Evolutionary conservation across 2,113 vertebrate genomes (phyloP).

Genomic region (Aspidoscelis tigris): DNA sequence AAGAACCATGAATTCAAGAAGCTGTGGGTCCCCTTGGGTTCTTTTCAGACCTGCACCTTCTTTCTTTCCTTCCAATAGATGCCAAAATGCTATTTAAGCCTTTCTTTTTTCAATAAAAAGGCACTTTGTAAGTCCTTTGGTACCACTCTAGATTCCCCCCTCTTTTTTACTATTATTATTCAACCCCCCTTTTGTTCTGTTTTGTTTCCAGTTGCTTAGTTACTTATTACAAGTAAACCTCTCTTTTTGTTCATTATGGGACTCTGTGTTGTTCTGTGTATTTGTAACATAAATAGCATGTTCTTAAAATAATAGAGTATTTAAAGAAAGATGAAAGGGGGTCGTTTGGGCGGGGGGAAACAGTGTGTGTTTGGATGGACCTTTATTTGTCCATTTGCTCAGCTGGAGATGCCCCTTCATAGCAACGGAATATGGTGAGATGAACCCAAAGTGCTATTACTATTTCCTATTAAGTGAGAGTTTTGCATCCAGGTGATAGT

Average conservation of each 20-base stretch:
- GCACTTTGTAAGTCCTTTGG: neutral
- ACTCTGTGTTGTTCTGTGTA: neutral
- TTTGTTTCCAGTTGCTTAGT: conserved; percentile 9
- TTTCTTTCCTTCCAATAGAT: neutral
- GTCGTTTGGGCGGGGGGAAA: neutral
- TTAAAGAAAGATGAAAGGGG: neutral
- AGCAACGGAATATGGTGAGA: neutral
- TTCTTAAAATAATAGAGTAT: neutral
- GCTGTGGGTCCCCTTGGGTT: neutral
- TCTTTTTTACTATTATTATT: neutral
- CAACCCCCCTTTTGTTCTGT: neutral
- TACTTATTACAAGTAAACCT: neutral
- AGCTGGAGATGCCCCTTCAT: neutral
- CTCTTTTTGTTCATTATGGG: neutral
- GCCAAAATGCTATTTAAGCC: neutral
- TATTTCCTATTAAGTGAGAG: neutral
- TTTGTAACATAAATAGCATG: neutral
- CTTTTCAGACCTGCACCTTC: neutral
- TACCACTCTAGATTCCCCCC: neutral
- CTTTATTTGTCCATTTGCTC: neutral
- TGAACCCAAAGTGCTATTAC: neutral
- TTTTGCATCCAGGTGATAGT: neutral
- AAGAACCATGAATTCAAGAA: neutral
- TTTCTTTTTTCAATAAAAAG: neutral
- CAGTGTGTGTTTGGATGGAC: too few relatives aligned